Evolutionary conservation across 2,797 vertebrate species (phyloP), one percentile per base, ranked within the genome.

Genomic region (Peromyscus eremicus): DNA sequence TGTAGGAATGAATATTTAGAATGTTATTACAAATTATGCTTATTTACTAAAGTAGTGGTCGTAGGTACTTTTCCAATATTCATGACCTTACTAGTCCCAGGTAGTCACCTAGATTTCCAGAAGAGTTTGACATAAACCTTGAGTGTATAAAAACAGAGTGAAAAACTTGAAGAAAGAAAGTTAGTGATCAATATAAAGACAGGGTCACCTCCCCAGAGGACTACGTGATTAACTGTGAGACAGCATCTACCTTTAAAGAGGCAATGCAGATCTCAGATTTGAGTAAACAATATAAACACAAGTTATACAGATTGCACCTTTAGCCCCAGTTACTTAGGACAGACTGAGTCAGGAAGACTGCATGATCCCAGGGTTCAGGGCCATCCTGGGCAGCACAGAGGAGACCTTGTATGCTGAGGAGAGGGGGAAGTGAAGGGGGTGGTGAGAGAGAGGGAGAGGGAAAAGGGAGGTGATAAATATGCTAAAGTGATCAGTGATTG

Each of bases 111-210:
- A 55, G 16, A 17, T 77, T 12, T 32, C 52, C 83, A 91, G 55
- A 32, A 88, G 73, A 87, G 82, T 16, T 91, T 91, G 40, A 71
- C 71, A 32, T 55, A 93, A 60, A 91, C 17, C 6, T 14, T 94
- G 73, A 46, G 64, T 94, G 43, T 88, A 68, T 46, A 43, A 8
- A 68, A 57, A 23, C 0, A 70, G 55, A 73, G 57, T 77, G 29
- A 94, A 66, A 21, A 40, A 70, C 83, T 4, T 25, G 4, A 21
- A 4, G 29, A 34, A 77, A 7, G 12, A 34, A 83, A 89, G 70
- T 68, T 11, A 85, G 55, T 12, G 17, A 32, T 80, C 60, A 73
- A 27, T n/a, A 94, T 46, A 62, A 10, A 79, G 27, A 25, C 8
- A n/a, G 46, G 6, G 6, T 66, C 46, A 73, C n/a, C 81, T 34